Evolutionary conservation across 2,113 vertebrate genomes (phyloP).

Genomic region (Aegithalos caudatus): DNA sequence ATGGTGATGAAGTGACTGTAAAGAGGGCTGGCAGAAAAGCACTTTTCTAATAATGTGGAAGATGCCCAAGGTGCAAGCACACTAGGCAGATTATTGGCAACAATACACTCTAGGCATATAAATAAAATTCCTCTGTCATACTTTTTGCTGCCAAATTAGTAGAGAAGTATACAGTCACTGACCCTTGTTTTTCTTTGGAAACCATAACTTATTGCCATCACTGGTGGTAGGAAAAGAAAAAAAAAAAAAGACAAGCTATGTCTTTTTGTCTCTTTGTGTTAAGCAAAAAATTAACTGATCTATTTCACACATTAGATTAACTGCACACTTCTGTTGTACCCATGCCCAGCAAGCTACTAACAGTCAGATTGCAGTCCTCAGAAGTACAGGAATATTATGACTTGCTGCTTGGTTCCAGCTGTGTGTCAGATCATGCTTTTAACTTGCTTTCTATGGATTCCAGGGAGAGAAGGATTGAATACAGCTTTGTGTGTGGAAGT

Average conservation of each 20-base stretch:
- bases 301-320: not conserved
- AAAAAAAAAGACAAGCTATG: not conserved
- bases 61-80: not conserved
- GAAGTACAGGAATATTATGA: not conserved
- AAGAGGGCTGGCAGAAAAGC: not conserved
- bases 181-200: not conserved
- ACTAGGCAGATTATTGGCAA: not conserved
- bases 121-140: not conserved
- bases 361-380: not conserved
- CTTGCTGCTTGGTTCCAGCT: not conserved
- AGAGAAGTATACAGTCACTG: not conserved
- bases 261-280: not conserved
- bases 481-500: not conserved
- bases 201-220: not conserved
- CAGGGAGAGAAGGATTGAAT: not conserved
- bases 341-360: not conserved
- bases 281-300: not conserved
- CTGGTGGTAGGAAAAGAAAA: not conserved
- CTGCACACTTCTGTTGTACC: not conserved
- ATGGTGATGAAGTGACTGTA: not conserved
- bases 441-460: not conserved
- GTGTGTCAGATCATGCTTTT: constrained; percentile 17
- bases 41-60: constrained; percentile 14
- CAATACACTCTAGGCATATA: not conserved
- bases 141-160: not conserved